Evolutionary conservation across 2,797 vertebrate genomes (phyloP), one percentile per base, ranked within the genome.

Genomic region (Mionectes olivaceus): DNA sequence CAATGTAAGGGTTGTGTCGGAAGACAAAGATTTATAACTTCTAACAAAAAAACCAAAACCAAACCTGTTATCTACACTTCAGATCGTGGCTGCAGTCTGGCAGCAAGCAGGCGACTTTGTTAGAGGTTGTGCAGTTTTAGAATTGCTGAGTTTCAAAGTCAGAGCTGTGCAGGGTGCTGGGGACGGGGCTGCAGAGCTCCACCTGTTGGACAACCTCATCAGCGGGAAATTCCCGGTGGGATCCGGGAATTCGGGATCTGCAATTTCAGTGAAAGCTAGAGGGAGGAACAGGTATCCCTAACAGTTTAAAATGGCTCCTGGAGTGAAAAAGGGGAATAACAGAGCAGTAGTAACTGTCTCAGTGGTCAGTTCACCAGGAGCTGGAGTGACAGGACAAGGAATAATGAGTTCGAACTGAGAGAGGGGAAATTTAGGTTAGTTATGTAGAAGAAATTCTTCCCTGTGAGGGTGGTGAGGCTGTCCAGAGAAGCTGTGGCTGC

Each of bases 131-230:
- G 44, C 46, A 6, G 57, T 41, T 92, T 30, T 22, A 21, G 76
- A 49, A 41, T 75, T n/a, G 73, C 65, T 59, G 65, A 7, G 10
- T 86, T 86, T 89, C 83, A 10, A 44, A 65, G 61, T 55, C n/a
- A 1, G 21, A 69, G 57, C 15, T 71, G 65, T 74, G 67, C 39
- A 59, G 59, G 9, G 32, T 75, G 73, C 14, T 1, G 12, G 3
- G 7, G 71, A 67, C 22, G 7, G 64, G 24, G 13, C 59, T 76
- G 69, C 83, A 55, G 92, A 60, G 87, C 96, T 94, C 92, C 95
- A 63, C 71, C 96, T 96, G 80, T 60, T 89, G 95, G 92, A 32
- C 61, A 35, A 25, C 39, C 11, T n/a, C 8, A 7, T 59, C 79
- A 39, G 53, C 3, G 0, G 12, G 37, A 41, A 50, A 10, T 32